Evolutionary conservation across 2,888 invertebrate species (phyloP).

Genomic region (Andrena praecox): DNA sequence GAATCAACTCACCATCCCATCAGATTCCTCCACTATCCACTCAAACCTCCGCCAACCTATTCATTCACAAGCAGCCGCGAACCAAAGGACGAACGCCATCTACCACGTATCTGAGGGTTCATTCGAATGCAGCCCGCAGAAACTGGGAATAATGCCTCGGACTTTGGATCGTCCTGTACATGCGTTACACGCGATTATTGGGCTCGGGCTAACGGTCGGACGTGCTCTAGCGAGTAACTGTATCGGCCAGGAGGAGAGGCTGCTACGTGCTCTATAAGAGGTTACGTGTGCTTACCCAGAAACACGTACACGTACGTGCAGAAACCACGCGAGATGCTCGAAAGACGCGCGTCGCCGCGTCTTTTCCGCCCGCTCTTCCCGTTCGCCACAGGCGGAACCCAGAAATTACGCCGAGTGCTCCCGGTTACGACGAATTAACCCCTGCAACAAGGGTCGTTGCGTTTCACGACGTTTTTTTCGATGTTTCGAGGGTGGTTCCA

Average conservation of each 20-base stretch:
- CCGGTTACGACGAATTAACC: constrained; percentile 57
- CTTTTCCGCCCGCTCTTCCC: constrained; percentile 13
- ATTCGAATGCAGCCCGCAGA: background rate
- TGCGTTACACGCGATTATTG: constrained; percentile 62
- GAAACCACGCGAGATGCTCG: constrained; percentile 36
- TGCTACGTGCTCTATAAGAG: constrained; percentile 64
- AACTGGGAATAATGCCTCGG: constrained; percentile 9
- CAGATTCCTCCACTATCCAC: background rate
- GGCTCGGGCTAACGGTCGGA: constrained; percentile 70
- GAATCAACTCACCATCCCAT: background rate
- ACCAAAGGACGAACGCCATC: background rate
- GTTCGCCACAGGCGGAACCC: constrained; percentile 10
- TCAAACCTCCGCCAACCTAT: background rate
- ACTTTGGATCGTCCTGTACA: constrained; percentile 50
- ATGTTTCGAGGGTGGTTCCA: constrained; percentile 26
- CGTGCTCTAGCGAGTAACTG: constrained; percentile 74
- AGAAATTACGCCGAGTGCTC: constrained; percentile 45
- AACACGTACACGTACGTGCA: constrained; percentile 54
- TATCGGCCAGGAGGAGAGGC: constrained; percentile 65
- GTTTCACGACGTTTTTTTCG: constrained; percentile 45
- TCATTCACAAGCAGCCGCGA: too few species aligned
- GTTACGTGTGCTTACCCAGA: constrained; percentile 62
- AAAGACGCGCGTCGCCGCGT: constrained; percentile 34
- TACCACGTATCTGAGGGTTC: background rate
- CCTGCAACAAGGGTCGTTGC: constrained; percentile 13